phyloP scores from a whole-genome alignment of 2,888 invertebrate genomes.

The Alloplasta piceator region DNA sequence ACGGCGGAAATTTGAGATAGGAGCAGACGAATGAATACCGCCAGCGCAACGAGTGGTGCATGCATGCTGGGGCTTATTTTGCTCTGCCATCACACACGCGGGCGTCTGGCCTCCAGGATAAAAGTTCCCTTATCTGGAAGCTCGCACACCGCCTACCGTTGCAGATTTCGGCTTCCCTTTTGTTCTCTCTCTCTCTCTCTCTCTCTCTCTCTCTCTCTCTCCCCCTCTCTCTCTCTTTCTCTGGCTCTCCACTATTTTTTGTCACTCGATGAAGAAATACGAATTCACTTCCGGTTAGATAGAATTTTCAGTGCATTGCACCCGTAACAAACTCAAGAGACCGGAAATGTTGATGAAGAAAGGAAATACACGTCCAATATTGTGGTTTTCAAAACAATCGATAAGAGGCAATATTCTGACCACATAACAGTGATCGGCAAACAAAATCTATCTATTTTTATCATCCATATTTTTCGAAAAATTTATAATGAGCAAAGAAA shows the following conservation, averaged over 20 bases:
- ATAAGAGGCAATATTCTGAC: background rate
- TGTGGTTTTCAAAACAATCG: background rate
- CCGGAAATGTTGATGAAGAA: slow-evolving; percentile 19
- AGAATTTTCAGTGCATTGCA: slow-evolving; percentile 12
- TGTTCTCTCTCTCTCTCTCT: background rate
- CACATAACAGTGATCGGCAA: no score
- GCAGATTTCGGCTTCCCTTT: slow-evolving; percentile 23
- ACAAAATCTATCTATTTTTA: no score
- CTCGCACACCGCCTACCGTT: slow-evolving; percentile 46
- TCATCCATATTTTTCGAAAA: no score
- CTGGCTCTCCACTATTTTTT: background rate
- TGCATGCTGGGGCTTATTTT: slow-evolving; percentile 14
- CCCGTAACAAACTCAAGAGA: background rate
- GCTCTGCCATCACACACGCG: slow-evolving; percentile 4
- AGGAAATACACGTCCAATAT: background rate
- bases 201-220: slow-evolving; percentile 5
- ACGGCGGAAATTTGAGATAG: slow-evolving; percentile 50
- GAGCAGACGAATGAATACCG: slow-evolving; percentile 31
- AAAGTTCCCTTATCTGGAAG: slow-evolving; percentile 52
- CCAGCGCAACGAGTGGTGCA: background rate
- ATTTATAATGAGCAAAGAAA: no score
- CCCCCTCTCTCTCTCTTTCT: background rate
- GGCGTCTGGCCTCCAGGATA: slow-evolving; percentile 46
- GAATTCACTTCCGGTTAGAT: slow-evolving; percentile 14
- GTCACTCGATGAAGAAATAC: no score